Conservation (phyloP, 2,797 vertebrate genomes). For the Acipenser transmontanus region DNA sequence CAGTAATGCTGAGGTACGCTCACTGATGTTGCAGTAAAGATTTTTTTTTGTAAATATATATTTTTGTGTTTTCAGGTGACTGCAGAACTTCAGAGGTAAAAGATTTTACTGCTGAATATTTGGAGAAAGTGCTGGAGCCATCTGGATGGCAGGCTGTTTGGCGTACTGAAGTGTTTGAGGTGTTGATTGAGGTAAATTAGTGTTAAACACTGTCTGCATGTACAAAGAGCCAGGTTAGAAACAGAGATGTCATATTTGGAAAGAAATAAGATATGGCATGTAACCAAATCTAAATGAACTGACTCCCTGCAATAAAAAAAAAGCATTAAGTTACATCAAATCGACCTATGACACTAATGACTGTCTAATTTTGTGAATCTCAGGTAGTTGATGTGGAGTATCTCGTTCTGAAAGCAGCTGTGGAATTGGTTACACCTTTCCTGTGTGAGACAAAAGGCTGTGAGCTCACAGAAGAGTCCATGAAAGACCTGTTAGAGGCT, state of each 20-base stretch:
- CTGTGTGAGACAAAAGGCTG: constrained; percentile 63
- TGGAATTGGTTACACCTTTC: constrained; percentile 65
- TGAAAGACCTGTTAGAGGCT: constrained; percentile 69
- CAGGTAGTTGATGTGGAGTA: constrained; percentile 77
- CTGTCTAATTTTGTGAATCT: neutral
- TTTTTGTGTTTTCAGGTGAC: constrained; percentile 64
- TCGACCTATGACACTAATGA: too few relatives aligned
- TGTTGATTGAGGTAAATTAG: constrained; percentile 76
- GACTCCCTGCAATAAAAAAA: too few relatives aligned
- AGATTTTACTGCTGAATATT: constrained; percentile 80
- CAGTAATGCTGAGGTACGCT: too few relatives aligned
- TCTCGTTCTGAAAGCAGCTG: constrained; percentile 66
- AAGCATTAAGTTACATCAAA: too few relatives aligned
- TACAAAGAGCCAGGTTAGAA: too few relatives aligned
- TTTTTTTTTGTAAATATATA: too few relatives aligned
- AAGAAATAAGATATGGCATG: too few relatives aligned
- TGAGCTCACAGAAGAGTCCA: constrained; percentile 64
- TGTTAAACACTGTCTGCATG: too few relatives aligned
- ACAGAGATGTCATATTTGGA: too few relatives aligned
- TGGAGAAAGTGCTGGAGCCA: constrained; percentile 82
- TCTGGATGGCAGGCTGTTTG: constrained; percentile 87
- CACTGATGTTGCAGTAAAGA: too few relatives aligned
- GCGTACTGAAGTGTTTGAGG: constrained; percentile 78
- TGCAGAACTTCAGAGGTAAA: constrained; percentile 89
- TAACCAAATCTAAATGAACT: too few relatives aligned